Percentiles rank a stretch among this genome's conserved stretches.
Evolutionary conservation across 1,140 invertebrate species (phyloP).

Genomic region (Papilio xuthus): DNA sequence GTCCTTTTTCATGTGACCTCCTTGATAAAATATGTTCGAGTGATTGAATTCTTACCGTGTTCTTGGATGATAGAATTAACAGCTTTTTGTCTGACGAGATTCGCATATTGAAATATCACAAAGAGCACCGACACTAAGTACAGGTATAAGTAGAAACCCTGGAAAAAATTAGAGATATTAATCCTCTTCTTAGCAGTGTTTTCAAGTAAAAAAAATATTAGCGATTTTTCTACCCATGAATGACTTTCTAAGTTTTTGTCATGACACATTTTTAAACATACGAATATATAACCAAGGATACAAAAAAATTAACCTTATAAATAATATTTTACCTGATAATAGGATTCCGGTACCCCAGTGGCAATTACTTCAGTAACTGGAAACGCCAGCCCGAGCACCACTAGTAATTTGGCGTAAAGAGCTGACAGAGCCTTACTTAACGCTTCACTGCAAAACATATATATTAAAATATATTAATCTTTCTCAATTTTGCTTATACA

Average conservation of each 20-base stretch:
- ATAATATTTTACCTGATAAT: constrained; percentile 83
- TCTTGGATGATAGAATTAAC: constrained; percentile 71
- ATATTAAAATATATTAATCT: constrained; percentile 25
- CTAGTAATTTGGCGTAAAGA: constrained; percentile 89
- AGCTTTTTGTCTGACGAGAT: constrained; percentile 76
- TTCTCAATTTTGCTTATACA: neutral
- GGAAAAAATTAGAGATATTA: constrained; percentile 61
- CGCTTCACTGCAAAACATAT: constrained; percentile 75
- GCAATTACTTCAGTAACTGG: constrained; percentile 87
- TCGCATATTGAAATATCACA: constrained; percentile 91
- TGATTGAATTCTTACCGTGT: constrained; percentile 63
- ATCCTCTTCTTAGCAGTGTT: neutral
- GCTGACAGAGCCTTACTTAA: constrained; percentile 85
- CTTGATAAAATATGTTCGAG: constrained; percentile 30
- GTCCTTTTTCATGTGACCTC: constrained; percentile 50
- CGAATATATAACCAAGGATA: neutral
- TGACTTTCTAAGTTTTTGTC: neutral
- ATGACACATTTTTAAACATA: neutral
- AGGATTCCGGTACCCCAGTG: constrained; percentile 83
- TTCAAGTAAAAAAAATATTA: constrained; percentile 7
- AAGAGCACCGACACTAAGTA: constrained; percentile 90
- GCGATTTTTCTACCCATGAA: neutral
- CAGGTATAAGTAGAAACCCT: constrained; percentile 93
- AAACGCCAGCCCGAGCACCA: constrained; percentile 89
- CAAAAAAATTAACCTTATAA: neutral